Base-by-base conservation (phyloP, 2,888 invertebrate genomes). In the Ptychoptera albimana region DNA sequence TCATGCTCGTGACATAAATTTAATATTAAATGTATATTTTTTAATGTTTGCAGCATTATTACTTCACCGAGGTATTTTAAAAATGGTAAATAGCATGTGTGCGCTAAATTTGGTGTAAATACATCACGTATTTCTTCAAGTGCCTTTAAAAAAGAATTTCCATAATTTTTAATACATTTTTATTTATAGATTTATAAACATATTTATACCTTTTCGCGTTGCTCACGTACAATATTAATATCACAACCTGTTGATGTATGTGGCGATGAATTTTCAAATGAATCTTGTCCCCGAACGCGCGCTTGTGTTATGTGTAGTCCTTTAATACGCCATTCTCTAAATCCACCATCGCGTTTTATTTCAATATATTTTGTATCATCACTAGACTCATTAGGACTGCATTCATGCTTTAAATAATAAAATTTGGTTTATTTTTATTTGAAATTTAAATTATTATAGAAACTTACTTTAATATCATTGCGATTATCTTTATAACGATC, bases 71-170 rank as follows among this genome's bases (percentile, higher is more conserved):
- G 70, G 52, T 82, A 77, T 53, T 78, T 78, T 37, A 78, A 70
- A 57, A 89, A 84, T 1, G 79, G 73, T 14, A 78, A 66, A 61
- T 91, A 94, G 1, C 88, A 76, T 44, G 77, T 74, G 57, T 88
- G 79, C 1, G 94, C 94, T 48, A 96, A 68, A 58, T 85, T 82
- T 3, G 82, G 74, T 13, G 83, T 83, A 60, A 94, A 92, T 1
- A 89, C 88, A 56, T 77, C 69, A 36, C 75, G 71, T 29, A 94
- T 66, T 64, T 94, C 92, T 52, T 85, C 80, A 54, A 81, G 69
- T 1, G 81, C 84, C 32, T 32, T 11, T 11, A 32, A 11, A 11
- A 32, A 32, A 23, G 4, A 7, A 5, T 23, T 23, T 23, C 7
- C 7, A 23, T 5, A 23, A 5, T 23, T 23, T 73, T 77, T 55